phyloP scores from a whole-genome alignment of 2,113 vertebrate species.

The Poeciliopsis prolifica region DNA sequence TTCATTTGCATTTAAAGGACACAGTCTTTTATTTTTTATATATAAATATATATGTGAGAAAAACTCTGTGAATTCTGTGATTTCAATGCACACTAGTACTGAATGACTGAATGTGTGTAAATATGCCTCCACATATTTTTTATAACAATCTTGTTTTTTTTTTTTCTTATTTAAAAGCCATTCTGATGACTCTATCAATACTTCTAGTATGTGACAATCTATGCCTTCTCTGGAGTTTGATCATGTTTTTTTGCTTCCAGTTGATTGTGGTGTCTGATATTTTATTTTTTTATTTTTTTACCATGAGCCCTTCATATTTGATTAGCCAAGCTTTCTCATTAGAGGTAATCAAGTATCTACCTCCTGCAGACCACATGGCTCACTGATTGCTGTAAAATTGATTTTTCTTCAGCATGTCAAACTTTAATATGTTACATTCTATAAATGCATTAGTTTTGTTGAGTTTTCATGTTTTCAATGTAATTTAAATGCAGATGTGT shows the following conservation, averaged over 20 bases:
- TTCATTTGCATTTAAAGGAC: conserved; percentile 96
- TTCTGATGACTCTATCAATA: neutral
- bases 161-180: too few relatives aligned
- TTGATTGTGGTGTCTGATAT: neutral
- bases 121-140: neutral
- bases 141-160: neutral
- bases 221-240: neutral
- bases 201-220: neutral
- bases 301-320: neutral
- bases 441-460: neutral
- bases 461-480: neutral
- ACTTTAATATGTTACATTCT: neutral
- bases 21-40: conserved; percentile 80
- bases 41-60: conserved; percentile 71
- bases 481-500: neutral
- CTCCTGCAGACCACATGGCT: neutral
- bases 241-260: neutral
- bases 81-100: conserved; percentile 89
- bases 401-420: neutral
- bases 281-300: neutral
- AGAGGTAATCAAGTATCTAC: neutral
- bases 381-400: too few relatives aligned
- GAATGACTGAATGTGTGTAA: conserved; percentile 57
- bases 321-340: too few relatives aligned
- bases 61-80: conserved; percentile 95